These are phyloP conservation scores for Quiscalus mexicanus DNA, from an alignment of 2,113 vertebrate genomes.

Conservation along the genomic window DNA sequence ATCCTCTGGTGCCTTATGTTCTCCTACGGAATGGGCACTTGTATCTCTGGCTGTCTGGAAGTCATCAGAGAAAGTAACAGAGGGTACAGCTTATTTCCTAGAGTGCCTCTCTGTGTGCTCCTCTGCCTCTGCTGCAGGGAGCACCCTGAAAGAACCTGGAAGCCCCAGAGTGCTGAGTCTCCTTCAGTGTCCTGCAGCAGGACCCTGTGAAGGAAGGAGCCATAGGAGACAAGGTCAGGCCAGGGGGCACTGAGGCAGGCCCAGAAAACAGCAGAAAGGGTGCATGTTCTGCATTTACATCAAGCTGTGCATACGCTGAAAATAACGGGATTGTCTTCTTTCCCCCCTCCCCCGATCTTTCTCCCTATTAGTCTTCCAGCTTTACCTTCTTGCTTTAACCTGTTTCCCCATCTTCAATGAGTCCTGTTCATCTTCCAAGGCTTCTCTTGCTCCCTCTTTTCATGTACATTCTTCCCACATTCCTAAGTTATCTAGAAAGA, in stretches of 20 bases:
- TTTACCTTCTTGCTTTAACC: not conserved
- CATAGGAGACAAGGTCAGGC: not conserved
- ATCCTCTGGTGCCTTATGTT: not conserved
- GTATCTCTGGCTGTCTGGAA: not conserved
- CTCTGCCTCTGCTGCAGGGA: not conserved
- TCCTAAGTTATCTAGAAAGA: not conserved
- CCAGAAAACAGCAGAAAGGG: not conserved
- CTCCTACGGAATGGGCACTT: not conserved
- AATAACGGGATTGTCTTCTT: not conserved
- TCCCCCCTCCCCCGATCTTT: rapidly evolving
- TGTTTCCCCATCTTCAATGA: not conserved
- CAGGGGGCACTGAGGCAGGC: not conserved
- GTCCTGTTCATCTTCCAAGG: not conserved
- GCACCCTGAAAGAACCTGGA: not conserved
- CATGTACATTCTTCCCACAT: not conserved
- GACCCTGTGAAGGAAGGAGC: not conserved
- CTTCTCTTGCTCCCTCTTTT: not conserved
- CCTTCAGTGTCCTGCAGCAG: not conserved
- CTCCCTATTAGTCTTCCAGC: not conserved
- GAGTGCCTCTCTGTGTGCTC: not conserved
- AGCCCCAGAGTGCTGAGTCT: not conserved
- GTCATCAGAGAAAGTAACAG: not conserved
- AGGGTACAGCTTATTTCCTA: not conserved
- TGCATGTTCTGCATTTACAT: not conserved
- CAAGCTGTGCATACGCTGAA: not conserved